Base-by-base conservation (phyloP, 2,113 vertebrate species). In the Stictonetta naevosa region DNA sequence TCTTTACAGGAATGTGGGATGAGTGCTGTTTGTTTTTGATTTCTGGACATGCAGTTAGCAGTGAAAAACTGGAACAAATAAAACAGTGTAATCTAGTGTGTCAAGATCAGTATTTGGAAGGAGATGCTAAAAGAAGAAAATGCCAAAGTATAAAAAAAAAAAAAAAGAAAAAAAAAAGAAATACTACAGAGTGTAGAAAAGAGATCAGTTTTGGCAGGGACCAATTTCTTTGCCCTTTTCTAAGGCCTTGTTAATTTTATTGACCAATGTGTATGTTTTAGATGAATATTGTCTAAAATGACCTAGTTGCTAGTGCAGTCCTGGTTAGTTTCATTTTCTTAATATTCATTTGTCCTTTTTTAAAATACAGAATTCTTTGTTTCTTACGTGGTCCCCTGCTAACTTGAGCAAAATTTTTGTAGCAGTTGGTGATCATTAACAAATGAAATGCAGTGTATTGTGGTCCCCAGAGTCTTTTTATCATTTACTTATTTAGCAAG, bases 291-390 rank as follows among this genome's bases (percentile, higher is more conserved):
- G n/a, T 21, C 1, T 20, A 28, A 71, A 66, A 17, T 6, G 0
- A 74, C 2, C 10, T 26, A 38, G 19, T 28, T 48, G 5, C 18
- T 78, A 44, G 6, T 15, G 15, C 28, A 67, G 18, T 59, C 22
- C 23, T 56, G 1, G 0, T n/a, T 10, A 34, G 6, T 23, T 4
- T 48, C 13, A 3, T 17, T 19, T 81, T 40, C 21, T 46, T 6
- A 2, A 13, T 13, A 2, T 58, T 74, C 1, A 6, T 20, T 25
- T 28, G 9, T 76, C 17, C 0, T 0, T 74, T 42, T 56, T 53
- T n/a, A 8, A 58, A 23, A 58, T 20, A 3, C 33, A 25, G 4
- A 50, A 44, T 11, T 73, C 26, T 8, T 18, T 76, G 8, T 25
- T 73, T 62, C 52, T 68, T 67, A 21, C 29, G 64, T 84, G 40